Evolutionary conservation across 2,113 vertebrate genomes (phyloP).

Genomic region (Trematocara unimaculatum): DNA sequence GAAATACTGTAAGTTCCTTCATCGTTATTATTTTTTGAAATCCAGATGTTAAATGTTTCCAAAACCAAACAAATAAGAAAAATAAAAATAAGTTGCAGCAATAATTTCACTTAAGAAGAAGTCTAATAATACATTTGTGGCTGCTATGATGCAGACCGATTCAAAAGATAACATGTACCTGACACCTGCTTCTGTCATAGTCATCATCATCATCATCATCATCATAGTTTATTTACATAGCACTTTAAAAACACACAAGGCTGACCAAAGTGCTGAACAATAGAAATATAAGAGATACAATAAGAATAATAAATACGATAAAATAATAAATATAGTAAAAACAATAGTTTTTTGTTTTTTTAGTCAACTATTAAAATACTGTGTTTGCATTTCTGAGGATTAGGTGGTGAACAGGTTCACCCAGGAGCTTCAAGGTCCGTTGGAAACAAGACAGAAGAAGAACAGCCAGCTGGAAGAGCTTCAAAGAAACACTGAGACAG

Average conservation of each 20-base stretch:
- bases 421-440: neutral
- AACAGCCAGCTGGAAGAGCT: slow-evolving; percentile 32
- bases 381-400: neutral
- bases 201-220: neutral
- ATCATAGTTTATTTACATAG: neutral
- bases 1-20: neutral
- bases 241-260: neutral
- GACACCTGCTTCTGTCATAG: neutral
- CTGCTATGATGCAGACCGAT: neutral
- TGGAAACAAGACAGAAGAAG: neutral
- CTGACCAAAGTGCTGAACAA: neutral
- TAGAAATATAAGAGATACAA: neutral
- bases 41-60: neutral
- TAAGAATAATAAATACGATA: neutral
- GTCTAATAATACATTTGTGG: neutral
- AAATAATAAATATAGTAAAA: neutral
- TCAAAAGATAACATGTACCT: neutral
- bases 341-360: neutral
- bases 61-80: neutral
- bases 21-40: neutral
- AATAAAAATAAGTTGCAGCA: neutral
- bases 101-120: neutral
- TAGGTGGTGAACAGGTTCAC: neutral
- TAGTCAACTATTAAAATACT: neutral
- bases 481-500: slow-evolving; percentile 15